A percentile compares a stretch with the other conserved stretches of the same genome.
These are phyloP conservation scores for Argopecten irradians DNA, from an alignment of 1,140 invertebrate genomes.

Conservation along the genomic window DNA sequence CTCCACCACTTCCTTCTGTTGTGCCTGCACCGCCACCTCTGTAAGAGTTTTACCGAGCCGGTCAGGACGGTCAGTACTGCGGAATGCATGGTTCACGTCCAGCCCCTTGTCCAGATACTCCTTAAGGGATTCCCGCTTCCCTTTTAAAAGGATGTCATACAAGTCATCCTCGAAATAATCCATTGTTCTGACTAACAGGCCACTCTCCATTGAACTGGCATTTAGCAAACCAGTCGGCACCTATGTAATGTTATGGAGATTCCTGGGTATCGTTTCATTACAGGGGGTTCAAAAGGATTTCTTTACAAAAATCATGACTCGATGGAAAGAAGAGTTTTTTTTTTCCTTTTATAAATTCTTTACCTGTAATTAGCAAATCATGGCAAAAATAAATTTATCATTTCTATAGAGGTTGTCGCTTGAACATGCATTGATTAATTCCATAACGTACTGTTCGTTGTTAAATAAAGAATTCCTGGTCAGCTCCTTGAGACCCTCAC, in stretches of 20 bases:
- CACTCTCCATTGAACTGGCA: neutral
- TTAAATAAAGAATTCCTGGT: neutral
- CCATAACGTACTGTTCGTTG: too few relatives aligned
- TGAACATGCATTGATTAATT: too few relatives aligned
- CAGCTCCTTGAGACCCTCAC: neutral
- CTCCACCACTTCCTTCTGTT: conserved; percentile 54
- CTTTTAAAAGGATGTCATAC: conserved; percentile 55
- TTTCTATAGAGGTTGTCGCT: too few relatives aligned
- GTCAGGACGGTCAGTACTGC: conserved; percentile 52
- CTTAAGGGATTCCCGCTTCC: conserved; percentile 45
- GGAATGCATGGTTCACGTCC: conserved; percentile 63
- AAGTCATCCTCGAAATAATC: conserved; percentile 66
- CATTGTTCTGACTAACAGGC: conserved; percentile 47
- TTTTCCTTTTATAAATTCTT: neutral
- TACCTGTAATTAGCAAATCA: too few relatives aligned
- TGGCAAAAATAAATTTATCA: too few relatives aligned
- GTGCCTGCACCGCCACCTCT: conserved; percentile 55
- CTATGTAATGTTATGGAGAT: neutral
- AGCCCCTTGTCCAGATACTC: conserved; percentile 60
- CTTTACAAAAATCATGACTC: neutral
- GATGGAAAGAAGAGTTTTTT: neutral
- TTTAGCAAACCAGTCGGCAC: neutral
- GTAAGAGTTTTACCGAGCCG: conserved; percentile 63
- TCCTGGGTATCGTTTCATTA: neutral
- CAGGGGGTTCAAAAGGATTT: neutral